phyloP scores from a whole-genome alignment of 1,140 invertebrate species.

The Megathymus violae region DNA sequence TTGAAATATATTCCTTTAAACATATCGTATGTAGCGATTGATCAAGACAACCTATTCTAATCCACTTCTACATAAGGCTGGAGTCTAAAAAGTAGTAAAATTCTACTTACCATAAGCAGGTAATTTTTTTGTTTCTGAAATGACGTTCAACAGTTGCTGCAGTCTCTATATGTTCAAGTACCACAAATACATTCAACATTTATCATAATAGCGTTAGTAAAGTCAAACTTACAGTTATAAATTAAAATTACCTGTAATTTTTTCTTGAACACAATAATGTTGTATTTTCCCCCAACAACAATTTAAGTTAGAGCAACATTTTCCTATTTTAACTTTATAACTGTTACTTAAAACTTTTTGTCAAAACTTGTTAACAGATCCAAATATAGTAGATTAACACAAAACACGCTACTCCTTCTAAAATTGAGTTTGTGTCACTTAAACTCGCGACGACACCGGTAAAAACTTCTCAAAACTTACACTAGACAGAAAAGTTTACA shows the following conservation, averaged over 20 bases:
- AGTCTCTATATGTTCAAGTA: neutral
- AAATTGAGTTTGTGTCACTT: constrained; percentile 22
- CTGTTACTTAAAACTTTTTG: constrained; percentile 20
- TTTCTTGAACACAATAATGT: neutral
- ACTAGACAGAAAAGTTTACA: constrained; percentile 46
- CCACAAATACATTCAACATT: neutral
- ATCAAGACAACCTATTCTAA: neutral
- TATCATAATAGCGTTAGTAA: neutral
- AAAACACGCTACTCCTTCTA: constrained; percentile 23
- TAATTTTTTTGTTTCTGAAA: neutral
- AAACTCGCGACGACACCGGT: constrained; percentile 21
- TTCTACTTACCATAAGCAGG: constrained; percentile 5
- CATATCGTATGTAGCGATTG: neutral
- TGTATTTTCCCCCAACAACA: constrained; percentile 7
- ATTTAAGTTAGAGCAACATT: constrained; percentile 17
- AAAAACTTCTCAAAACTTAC: constrained; percentile 51
- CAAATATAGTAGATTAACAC: constrained; percentile 24
- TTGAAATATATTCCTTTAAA: neutral
- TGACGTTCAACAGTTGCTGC: neutral
- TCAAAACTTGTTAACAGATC: constrained; percentile 32
- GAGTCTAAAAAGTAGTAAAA: neutral
- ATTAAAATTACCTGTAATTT: constrained; percentile 2
- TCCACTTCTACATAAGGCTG: constrained; percentile 9
- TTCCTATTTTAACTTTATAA: constrained; percentile 18
- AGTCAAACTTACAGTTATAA: neutral